These are phyloP conservation scores for Lypha dubia DNA, from an alignment of 2,888 invertebrate genomes.

Conservation along the genomic window DNA sequence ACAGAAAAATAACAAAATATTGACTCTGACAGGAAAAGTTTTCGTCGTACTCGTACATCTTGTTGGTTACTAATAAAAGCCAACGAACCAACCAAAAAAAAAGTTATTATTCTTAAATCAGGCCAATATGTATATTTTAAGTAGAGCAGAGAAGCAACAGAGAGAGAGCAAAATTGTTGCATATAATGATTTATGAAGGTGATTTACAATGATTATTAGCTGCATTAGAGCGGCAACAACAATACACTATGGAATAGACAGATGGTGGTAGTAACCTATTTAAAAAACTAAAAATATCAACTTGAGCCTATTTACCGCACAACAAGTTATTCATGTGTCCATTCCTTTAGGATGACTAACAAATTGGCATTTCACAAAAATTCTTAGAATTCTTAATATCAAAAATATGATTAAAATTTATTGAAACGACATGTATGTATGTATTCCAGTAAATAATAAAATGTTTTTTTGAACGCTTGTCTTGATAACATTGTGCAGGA, in stretches of 20 bases:
- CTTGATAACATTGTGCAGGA: background rate
- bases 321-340: constrained; percentile 6
- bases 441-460: background rate
- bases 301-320: constrained; percentile 7
- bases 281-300: constrained; percentile 18
- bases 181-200: constrained; percentile 67
- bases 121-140: constrained; percentile 57
- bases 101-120: constrained; percentile 63
- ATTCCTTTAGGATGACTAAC: constrained; percentile 34
- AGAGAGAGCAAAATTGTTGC: constrained; percentile 55
- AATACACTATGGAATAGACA: background rate
- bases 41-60: constrained; percentile 39
- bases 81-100: constrained; percentile 30
- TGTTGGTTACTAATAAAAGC: constrained; percentile 58
- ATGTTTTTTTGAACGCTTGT: background rate
- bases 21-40: constrained; percentile 53
- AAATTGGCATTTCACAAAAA: background rate
- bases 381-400: constrained; percentile 27
- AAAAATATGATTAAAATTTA: constrained; percentile 15
- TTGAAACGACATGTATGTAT: no score
- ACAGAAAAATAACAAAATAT: constrained; percentile 26
- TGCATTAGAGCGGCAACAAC: constrained; percentile 22
- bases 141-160: constrained; percentile 57
- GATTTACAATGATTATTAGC: constrained; percentile 44
- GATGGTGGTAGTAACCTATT: constrained; percentile 11